Percentiles rank a stretch among this genome's conserved stretches.
These are phyloP conservation scores for Coregonus suidteri DNA, from an alignment of 2,797 vertebrate species.

Conservation along the genomic window DNA sequence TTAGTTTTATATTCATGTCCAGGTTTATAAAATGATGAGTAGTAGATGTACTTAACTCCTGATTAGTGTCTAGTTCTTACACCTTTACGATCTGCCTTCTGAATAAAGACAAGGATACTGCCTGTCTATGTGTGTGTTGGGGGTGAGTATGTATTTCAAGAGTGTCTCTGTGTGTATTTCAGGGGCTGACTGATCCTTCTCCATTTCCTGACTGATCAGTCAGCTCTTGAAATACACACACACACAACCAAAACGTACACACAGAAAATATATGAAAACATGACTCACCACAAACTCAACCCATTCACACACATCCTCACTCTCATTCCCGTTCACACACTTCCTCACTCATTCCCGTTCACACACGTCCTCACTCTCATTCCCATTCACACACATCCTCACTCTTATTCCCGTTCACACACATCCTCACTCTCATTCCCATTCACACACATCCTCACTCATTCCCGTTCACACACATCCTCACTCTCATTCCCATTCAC, in stretches of 20 bases:
- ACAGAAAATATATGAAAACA: slow-evolving; percentile 56
- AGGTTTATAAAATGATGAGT: slow-evolving; percentile 53
- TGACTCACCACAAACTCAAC: slow-evolving; percentile 45
- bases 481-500: neutral
- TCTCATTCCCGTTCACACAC: too few relatives aligned
- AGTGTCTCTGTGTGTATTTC: slow-evolving; percentile 27
- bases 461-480: too few relatives aligned
- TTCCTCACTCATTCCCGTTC: too few relatives aligned
- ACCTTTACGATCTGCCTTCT: slow-evolving; percentile 74
- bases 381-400: too few relatives aligned
- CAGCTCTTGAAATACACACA: slow-evolving; percentile 11
- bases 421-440: too few relatives aligned
- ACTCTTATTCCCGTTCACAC: too few relatives aligned
- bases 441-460: too few relatives aligned
- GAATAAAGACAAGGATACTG: slow-evolving; percentile 69
- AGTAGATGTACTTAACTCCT: slow-evolving; percentile 71
- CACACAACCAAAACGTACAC: slow-evolving; percentile 39
- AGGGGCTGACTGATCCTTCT: slow-evolving; percentile 53
- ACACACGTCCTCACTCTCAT: too few relatives aligned
- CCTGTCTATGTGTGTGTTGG: slow-evolving; percentile 37
- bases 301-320: too few relatives aligned
- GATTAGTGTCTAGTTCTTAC: slow-evolving; percentile 71
- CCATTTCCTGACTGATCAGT: slow-evolving; percentile 20
- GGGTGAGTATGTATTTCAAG: slow-evolving; percentile 19
- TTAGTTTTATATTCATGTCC: slow-evolving; percentile 37